A percentile compares a stretch with the other conserved stretches of the same genome.
Conservation (phyloP, 2,113 vertebrate species). For the Mionectes macconnelli region DNA sequence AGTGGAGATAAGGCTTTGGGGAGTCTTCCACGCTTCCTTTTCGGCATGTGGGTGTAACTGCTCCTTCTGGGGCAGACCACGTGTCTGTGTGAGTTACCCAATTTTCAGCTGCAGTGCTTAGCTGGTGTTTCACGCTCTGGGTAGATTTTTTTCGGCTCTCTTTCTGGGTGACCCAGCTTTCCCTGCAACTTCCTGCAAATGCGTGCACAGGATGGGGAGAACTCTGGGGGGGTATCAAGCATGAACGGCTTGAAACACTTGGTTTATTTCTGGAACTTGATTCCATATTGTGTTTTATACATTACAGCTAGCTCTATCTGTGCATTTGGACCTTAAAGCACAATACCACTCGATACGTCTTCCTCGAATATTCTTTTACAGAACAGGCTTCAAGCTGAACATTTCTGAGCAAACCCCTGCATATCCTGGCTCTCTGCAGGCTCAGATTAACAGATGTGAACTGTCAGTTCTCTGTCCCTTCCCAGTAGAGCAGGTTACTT, state of each 20-base stretch:
- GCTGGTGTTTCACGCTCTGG: neutral
- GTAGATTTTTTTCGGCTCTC: neutral
- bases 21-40: neutral
- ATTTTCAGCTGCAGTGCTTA: neutral
- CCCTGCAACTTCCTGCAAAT: neutral
- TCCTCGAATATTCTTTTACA: neutral
- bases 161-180: constrained; percentile 18
- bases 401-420: neutral
- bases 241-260: neutral
- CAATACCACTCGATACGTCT: neutral
- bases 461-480: neutral
- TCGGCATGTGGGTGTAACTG: neutral
- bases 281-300: neutral
- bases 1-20: neutral
- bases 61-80: neutral
- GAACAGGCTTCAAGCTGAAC: neutral
- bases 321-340: neutral
- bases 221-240: neutral
- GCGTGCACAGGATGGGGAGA: neutral
- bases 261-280: neutral
- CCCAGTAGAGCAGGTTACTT: neutral
- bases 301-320: neutral
- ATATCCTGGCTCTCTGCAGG: neutral
- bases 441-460: neutral
- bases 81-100: neutral